These are phyloP conservation scores for Antrozous pallidus DNA, from an alignment of 2,797 vertebrate species.

Conservation along the genomic window DNA sequence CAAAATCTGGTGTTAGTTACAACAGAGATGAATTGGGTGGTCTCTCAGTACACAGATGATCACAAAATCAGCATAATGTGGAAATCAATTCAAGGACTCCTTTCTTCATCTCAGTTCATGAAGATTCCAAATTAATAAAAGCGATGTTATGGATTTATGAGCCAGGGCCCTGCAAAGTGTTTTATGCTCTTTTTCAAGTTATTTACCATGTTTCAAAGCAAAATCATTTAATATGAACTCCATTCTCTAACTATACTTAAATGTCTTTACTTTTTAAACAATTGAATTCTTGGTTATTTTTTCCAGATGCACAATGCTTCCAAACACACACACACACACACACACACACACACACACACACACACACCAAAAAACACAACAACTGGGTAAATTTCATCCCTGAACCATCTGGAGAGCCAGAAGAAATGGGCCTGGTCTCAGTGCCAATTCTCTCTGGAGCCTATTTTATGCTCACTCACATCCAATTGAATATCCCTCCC, in stretches of 20 bases:
- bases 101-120: conserved; percentile 67
- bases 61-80: conserved; percentile 74
- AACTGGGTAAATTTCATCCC: conserved; percentile 52
- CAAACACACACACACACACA: background rate
- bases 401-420: conserved; percentile 62
- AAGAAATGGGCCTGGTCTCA: conserved; percentile 49
- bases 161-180: conserved; percentile 46
- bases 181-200: conserved; percentile 64
- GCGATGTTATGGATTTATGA: conserved; percentile 63
- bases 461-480: conserved; percentile 51
- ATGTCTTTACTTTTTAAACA: conserved; percentile 70
- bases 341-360: too few relatives aligned
- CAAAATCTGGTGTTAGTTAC: conserved; percentile 53
- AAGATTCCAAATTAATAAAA: conserved; percentile 76
- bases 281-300: conserved; percentile 69
- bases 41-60: conserved; percentile 68
- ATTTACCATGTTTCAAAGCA: conserved; percentile 72
- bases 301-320: conserved; percentile 68
- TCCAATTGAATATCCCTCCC: conserved; percentile 50
- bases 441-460: conserved; percentile 53
- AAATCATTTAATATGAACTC: conserved; percentile 66
- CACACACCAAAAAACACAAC: background rate
- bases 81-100: conserved; percentile 72
- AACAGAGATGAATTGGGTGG: conserved; percentile 64
- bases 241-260: conserved; percentile 66